Evolutionary conservation across 2,888 invertebrate species (phyloP).

Genomic region (Watsonalla binaria): DNA sequence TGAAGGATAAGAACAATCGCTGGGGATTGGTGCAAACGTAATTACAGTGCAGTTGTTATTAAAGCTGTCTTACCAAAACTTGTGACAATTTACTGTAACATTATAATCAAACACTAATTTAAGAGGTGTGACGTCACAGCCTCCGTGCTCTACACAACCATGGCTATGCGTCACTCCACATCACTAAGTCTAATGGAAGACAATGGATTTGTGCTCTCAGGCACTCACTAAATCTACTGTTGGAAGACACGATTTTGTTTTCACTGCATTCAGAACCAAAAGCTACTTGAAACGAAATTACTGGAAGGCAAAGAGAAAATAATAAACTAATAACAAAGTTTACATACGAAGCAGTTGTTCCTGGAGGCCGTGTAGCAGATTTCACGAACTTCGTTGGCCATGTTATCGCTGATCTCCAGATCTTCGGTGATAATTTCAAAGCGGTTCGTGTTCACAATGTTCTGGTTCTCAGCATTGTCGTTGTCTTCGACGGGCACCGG

Average conservation of each 20-base stretch:
- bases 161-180: conserved; percentile 37
- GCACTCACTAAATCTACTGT: conserved; percentile 62
- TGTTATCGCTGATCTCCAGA: conserved; percentile 76
- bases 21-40: conserved; percentile 59
- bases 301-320: conserved; percentile 28
- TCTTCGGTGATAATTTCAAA: conserved; percentile 59
- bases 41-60: conserved; percentile 72
- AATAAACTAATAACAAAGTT: conserved; percentile 55
- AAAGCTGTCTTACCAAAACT: conserved; percentile 78
- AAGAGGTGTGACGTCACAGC: conserved; percentile 36
- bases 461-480: conserved; percentile 70
- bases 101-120: conserved; percentile 48
- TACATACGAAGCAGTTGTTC: conserved; percentile 67
- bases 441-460: conserved; percentile 59
- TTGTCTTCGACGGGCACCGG: conserved; percentile 59
- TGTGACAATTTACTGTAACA: conserved; percentile 59
- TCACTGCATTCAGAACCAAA: conserved; percentile 66
- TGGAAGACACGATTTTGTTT: conserved; percentile 78
- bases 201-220: conserved; percentile 42
- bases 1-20: conserved; percentile 45
- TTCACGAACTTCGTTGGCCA: conserved; percentile 78
- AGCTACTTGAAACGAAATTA: conserved; percentile 18
- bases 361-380: conserved; percentile 68
- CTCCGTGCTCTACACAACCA: conserved; percentile 16
- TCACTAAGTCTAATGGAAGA: conserved; percentile 75